Evolutionary conservation across 2,888 invertebrate genomes (phyloP).

Genomic region (Pantelozetes paolii): DNA sequence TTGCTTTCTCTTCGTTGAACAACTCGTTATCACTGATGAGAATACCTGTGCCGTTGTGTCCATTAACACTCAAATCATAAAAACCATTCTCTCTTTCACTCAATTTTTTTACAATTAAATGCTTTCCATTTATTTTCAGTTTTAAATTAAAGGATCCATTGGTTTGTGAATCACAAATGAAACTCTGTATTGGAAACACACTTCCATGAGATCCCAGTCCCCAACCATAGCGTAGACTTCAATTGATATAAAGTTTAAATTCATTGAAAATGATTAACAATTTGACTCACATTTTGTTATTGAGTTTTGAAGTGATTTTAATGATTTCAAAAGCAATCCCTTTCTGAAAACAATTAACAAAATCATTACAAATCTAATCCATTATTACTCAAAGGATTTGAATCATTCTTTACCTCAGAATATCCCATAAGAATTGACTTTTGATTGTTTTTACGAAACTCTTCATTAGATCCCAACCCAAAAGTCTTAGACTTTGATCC

Average conservation of each 20-base stretch:
- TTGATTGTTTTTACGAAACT: neutral
- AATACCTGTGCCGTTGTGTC: neutral
- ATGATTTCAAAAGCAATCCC: constrained; percentile 24
- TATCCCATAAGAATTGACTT: constrained; percentile 6
- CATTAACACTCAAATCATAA: neutral
- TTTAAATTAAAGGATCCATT: neutral
- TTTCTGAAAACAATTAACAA: constrained; percentile 7
- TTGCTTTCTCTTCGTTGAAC: neutral
- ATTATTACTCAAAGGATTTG: neutral
- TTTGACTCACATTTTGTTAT: neutral
- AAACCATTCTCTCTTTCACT: neutral
- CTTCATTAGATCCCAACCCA: neutral
- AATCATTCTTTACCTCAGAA: neutral
- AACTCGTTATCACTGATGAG: neutral
- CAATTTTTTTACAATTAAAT: neutral
- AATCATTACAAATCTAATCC: too few species aligned
- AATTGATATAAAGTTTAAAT: neutral
- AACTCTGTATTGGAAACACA: neutral
- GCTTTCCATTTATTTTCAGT: constrained; percentile 4
- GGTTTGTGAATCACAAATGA: neutral
- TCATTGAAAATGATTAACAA: neutral
- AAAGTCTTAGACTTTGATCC: neutral
- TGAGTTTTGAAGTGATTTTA: constrained; percentile 1
- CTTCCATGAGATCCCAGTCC: constrained; percentile 3
- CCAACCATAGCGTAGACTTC: constrained; percentile 6